These are phyloP conservation scores for Augiades crinisus DNA, from an alignment of 2,888 invertebrate species.

Conservation along the genomic window DNA sequence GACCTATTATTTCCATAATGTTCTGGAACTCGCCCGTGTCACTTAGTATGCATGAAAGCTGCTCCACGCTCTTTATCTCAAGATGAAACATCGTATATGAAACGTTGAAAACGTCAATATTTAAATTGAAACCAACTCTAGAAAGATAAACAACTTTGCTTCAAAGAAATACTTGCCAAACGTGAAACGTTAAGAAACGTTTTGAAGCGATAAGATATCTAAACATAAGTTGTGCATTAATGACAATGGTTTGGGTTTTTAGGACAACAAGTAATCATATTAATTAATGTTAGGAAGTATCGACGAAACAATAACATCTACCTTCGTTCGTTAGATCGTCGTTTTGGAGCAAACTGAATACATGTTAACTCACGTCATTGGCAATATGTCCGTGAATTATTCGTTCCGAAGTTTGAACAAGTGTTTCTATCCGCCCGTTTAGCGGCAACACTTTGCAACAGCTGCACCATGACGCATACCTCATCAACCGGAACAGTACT, in stretches of 20 bases:
- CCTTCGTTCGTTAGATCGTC: not conserved
- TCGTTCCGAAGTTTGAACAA: slow-evolving; percentile 28
- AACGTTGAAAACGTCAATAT: not conserved
- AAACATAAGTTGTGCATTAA: not conserved
- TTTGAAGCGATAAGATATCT: not conserved
- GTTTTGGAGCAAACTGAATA: not conserved
- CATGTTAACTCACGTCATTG: too few species aligned
- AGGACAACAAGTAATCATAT: too few species aligned
- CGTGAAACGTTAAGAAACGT: not conserved
- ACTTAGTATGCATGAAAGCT: not conserved
- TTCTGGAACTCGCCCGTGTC: not conserved
- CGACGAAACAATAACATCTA: not conserved
- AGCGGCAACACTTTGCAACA: slow-evolving; percentile 20
- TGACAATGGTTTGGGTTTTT: too few species aligned
- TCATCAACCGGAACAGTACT: slow-evolving; percentile 27
- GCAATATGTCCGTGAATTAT: slow-evolving; percentile 10
- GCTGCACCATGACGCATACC: slow-evolving; percentile 31
- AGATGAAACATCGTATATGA: not conserved
- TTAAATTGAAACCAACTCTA: not conserved
- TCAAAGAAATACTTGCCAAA: too few species aligned
- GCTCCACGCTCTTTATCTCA: not conserved
- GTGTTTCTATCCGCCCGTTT: slow-evolving; percentile 21
- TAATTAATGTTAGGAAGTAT: too few species aligned
- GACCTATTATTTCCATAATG: not conserved
- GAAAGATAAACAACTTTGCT: too few species aligned